Percentiles rank a stretch among this genome's conserved stretches.
phyloP scores from a whole-genome alignment of 2,113 vertebrate species.

The Polypterus bichir region DNA sequence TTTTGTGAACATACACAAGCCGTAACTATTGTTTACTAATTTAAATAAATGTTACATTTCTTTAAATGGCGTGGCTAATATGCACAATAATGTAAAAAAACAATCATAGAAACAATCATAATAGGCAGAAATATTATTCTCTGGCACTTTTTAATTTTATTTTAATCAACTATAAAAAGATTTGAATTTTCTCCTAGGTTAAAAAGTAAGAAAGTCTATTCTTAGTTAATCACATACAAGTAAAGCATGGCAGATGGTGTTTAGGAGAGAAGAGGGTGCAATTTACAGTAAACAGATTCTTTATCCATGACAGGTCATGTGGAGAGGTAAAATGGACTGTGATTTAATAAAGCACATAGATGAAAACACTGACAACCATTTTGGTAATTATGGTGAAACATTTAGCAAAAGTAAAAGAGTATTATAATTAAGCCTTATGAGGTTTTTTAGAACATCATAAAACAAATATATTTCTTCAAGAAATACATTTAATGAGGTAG shows the following conservation, averaged over 20 bases:
- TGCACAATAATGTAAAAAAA: background rate
- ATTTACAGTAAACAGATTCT: constrained; percentile 91
- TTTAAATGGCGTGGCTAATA: background rate
- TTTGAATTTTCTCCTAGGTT: constrained; percentile 21
- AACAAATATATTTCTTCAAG: background rate
- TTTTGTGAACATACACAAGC: too few relatives aligned
- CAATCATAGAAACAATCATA: background rate
- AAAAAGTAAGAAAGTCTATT: constrained; percentile 47
- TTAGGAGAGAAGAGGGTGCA: constrained; percentile 56
- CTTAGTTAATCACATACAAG: constrained; percentile 48
- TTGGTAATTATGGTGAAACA: constrained; percentile 27
- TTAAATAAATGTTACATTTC: background rate
- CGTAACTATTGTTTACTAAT: too few relatives aligned
- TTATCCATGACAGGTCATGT: constrained; percentile 81
- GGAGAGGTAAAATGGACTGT: constrained; percentile 53
- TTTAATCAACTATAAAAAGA: constrained; percentile 8
- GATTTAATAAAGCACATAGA: constrained; percentile 45
- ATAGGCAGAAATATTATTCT: constrained; percentile 9
- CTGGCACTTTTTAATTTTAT: constrained; percentile 22
- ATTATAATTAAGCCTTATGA: background rate
- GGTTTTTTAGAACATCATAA: background rate
- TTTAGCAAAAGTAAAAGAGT: constrained; percentile 22
- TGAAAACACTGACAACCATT: constrained; percentile 38
- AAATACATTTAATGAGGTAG: too few relatives aligned
- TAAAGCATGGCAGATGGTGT: constrained; percentile 69